A percentile compares a stretch with the other conserved stretches of the same genome.
Evolutionary conservation across 2,888 invertebrate species (phyloP).

Genomic region (Heteromyza rotundicornis): DNA sequence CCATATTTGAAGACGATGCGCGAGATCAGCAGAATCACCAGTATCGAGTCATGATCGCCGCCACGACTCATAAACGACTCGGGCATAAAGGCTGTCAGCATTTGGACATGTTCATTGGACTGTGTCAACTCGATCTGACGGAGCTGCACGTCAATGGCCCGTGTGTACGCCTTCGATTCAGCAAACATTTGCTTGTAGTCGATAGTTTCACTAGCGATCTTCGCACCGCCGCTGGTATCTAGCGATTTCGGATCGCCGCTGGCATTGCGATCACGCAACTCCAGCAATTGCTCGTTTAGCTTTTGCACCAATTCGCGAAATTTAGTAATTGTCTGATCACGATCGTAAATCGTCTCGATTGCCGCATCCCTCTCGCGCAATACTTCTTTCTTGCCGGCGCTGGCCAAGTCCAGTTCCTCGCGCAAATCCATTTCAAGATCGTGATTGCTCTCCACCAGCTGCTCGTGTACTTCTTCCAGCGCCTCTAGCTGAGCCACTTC

Average conservation of each 20-base stretch:
- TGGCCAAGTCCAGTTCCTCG: slow-evolving; percentile 93
- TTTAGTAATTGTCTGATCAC: slow-evolving; percentile 91
- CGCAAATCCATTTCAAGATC: slow-evolving; percentile 93
- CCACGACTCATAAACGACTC: slow-evolving; percentile 85
- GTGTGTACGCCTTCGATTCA: slow-evolving; percentile 71
- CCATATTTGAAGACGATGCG: slow-evolving; percentile 86
- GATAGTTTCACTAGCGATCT: slow-evolving; percentile 66
- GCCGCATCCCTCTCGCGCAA: slow-evolving; percentile 86
- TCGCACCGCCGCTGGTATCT: slow-evolving; percentile 45
- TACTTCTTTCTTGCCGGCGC: slow-evolving; percentile 82
- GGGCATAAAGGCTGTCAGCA: slow-evolving; percentile 92
- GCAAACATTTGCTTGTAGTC: slow-evolving; percentile 77
- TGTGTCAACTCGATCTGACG: slow-evolving; percentile 88
- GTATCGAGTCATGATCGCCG: slow-evolving; percentile 92
- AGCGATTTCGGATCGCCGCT: slow-evolving; percentile 59
- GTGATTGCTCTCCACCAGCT: slow-evolving; percentile 91
- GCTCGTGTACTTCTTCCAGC: slow-evolving; percentile 94
- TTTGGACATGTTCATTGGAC: slow-evolving; percentile 84
- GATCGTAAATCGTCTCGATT: slow-evolving; percentile 89
- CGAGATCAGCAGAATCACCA: slow-evolving; percentile 84
- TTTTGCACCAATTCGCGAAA: slow-evolving; percentile 92
- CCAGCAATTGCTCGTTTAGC: slow-evolving; percentile 80
- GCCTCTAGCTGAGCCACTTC: slow-evolving; percentile 91
- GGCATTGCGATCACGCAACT: slow-evolving; percentile 68
- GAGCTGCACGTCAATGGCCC: slow-evolving; percentile 90